Evolutionary conservation across 2,113 vertebrate species (phyloP), one percentile per base, ranked within the genome.

Genomic region (Egretta garzetta): DNA sequence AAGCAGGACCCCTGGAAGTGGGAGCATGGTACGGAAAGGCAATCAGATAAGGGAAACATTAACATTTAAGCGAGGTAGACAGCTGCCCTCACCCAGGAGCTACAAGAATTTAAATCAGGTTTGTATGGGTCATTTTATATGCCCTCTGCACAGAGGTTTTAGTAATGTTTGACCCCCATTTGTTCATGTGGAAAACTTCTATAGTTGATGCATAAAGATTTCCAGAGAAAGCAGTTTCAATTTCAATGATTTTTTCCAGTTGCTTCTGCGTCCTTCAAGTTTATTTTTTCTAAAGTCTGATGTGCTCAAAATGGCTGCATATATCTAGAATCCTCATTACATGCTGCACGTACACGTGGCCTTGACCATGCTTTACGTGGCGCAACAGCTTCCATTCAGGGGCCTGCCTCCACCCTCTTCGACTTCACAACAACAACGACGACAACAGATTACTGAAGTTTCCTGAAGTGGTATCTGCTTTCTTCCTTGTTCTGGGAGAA

Each of bases 91-190:
- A 75, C 37, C 37, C 73, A 84, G 47, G 23, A 84, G 41, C 76
- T 84, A 56, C 41, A 67, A 85, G 74, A 90, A 91, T 93, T 87
- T 95, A 93, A 85, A 87, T 72, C 47, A 82, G 52, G 37, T 91
- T 91, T 94, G 26, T 50, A 67, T 35, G 55, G 80, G 43, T 81
- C 60, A 63, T 81, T 93, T 93, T 80, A 72, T 81, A 84, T 59
- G 66, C 59, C 60, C 68, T 59, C 37, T 71, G 68, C 63, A 91
- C 52, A 84, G 73, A 86, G 68, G 52, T 79, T 91, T 93, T 67
- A 76, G 73, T 62, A 81, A 81, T 14, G 56, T 67, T 86, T 93
- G 90, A 84, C 52, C 70, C 47, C 21, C 30, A 68, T 71, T 91
- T 91, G 62, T 83, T 95, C 41, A 70, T 23, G 64, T n/a, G 28